A percentile compares a stretch with the other conserved stretches of the same genome.
These are phyloP conservation scores for Microtus pennsylvanicus DNA, from an alignment of 2,113 vertebrate species.

Conservation along the genomic window DNA sequence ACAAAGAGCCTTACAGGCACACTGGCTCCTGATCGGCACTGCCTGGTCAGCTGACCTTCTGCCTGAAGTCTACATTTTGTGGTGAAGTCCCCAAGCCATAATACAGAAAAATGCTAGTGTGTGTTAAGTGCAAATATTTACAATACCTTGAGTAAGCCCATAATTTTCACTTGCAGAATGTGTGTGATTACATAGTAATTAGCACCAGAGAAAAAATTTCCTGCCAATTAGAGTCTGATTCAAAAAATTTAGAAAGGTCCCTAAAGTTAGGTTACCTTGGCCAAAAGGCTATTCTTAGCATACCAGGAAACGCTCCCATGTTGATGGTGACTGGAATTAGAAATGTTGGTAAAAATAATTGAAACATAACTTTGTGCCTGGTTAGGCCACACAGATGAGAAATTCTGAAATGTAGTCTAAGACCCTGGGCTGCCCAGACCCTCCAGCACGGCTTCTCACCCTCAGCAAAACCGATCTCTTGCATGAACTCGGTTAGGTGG, in stretches of 20 bases:
- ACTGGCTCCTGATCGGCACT: background rate
- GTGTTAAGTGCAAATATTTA: conserved; percentile 45
- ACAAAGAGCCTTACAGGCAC: background rate
- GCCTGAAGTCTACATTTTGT: conserved; percentile 70
- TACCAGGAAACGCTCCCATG: conserved; percentile 59
- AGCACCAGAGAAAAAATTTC: conserved; percentile 68
- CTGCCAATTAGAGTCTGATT: conserved; percentile 35
- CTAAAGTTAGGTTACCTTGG: conserved; percentile 22
- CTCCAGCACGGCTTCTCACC: background rate
- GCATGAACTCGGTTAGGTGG: background rate
- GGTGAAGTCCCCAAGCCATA: conserved; percentile 64
- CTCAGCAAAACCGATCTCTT: background rate
- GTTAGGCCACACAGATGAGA: background rate
- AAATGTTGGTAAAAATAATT: background rate
- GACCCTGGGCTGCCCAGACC: background rate
- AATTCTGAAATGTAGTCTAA: background rate
- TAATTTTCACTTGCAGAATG: conserved; percentile 71
- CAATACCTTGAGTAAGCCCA: conserved; percentile 63
- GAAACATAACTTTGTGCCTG: conserved; percentile 2
- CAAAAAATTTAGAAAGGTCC: conserved; percentile 7
- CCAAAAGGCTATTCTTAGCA: conserved; percentile 61
- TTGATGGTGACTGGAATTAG: background rate
- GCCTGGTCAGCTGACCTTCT: background rate
- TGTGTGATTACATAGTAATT: conserved; percentile 41
- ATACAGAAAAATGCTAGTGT: background rate